Evolutionary conservation across 2,888 invertebrate genomes (phyloP), one percentile per base, ranked within the genome.

Genomic region (Agrochola lychnidis): DNA sequence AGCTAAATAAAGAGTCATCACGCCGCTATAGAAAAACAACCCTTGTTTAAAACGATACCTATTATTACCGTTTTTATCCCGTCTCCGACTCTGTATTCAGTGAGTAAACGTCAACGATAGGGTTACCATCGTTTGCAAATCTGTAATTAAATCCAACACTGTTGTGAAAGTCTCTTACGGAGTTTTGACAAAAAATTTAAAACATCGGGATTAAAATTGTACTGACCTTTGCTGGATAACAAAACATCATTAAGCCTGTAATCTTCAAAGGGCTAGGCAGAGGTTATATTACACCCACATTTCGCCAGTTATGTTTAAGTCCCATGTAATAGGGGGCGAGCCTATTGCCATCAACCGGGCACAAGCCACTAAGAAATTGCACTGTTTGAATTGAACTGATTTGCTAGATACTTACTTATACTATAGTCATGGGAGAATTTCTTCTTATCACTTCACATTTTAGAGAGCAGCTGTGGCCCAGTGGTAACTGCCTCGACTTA

Each of bases 61-160:
- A 84, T 89, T 89, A 89, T 89, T 87, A 73, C 80, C 88, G 70
- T 79, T 89, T 89, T 89, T 88, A 83, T 89, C 81, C 86, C 84
- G 74, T 84, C 85, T 86, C 78, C 76, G 22, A 70, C 77, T 74
- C 86, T 84, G 74, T 85, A 91, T 90, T 86, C 87, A 87, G 82
- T 85, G 82, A 88, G 85, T 83, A 85, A 88, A 90, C 83, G 88
- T 84, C 83, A 85, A 75, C 73, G 59, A 72, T 80, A 86, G 87
- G 86, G 86, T 82, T 36, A 82, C 88, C 88, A 87, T 76, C 30
- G 10, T 71, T 71, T 76, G 1, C 42, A 56, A 36, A 48, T 70
- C 16, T 66, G 22, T 59, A 48, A 36, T 62, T 42, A 14, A 63
- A 70, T 25, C 25, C 0, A 25, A 40, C 0, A n/a, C 14, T 40